These are phyloP conservation scores for Myotis lucifugus DNA, from an alignment of 2,113 vertebrate genomes.

Conservation along the genomic window DNA sequence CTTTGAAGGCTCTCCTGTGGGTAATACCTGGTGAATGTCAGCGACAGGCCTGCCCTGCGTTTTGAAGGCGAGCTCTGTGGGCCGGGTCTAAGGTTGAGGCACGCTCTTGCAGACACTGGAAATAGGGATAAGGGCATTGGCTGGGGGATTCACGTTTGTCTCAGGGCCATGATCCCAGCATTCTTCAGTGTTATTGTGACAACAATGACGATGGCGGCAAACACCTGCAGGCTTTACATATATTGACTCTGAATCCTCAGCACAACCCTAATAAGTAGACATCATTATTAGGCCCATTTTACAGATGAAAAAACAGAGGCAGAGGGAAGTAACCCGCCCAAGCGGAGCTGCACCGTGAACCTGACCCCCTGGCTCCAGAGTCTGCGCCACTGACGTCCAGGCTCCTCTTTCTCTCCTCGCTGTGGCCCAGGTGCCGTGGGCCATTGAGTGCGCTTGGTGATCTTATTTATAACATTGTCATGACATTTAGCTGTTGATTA, in stretches of 20 bases:
- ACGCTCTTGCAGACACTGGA: no score
- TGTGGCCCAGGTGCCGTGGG: neutral
- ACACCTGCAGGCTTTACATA: neutral
- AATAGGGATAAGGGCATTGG: neutral
- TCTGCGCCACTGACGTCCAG: no score
- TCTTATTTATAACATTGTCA: neutral
- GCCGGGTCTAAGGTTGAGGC: neutral
- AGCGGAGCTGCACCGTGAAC: neutral
- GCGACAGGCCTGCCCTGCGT: fast-evolving
- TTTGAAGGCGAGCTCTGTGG: neutral
- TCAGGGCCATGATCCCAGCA: neutral
- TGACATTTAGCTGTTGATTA: neutral
- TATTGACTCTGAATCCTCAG: neutral
- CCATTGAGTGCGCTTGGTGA: neutral
- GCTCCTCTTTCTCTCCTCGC: fast-evolving
- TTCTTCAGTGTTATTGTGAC: neutral
- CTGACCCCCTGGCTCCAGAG: fast-evolving
- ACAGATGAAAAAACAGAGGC: neutral
- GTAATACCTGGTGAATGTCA: no score
- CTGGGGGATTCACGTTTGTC: neutral
- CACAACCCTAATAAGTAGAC: neutral
- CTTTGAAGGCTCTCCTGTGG: neutral
- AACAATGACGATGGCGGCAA: neutral
- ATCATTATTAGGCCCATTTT: neutral
- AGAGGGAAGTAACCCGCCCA: neutral